A percentile compares a stretch with the other conserved stretches of the same genome.
Evolutionary conservation across 1,140 invertebrate genomes (phyloP).

Genomic region (Drosophila sp.): DNA sequence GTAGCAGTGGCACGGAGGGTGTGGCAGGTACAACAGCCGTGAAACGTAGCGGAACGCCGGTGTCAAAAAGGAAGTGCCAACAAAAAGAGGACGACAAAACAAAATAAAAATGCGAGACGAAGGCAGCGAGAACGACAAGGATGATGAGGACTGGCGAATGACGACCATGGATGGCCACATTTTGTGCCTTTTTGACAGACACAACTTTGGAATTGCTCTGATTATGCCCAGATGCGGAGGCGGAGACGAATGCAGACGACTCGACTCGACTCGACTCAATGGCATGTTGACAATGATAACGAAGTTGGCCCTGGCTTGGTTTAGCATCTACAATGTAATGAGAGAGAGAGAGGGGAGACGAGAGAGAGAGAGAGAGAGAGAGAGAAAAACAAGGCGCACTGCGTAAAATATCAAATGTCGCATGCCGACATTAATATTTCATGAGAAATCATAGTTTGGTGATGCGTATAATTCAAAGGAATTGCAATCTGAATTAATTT

Average conservation of each 20-base stretch:
- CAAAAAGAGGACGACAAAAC: slow-evolving; percentile 35
- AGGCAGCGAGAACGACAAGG: slow-evolving; percentile 22
- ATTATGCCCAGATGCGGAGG: slow-evolving; percentile 59
- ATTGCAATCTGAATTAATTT: slow-evolving; percentile 83
- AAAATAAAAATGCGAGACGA: slow-evolving; percentile 7
- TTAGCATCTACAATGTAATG: too few relatives aligned
- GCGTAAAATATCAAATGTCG: slow-evolving; percentile 77
- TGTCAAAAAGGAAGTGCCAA: slow-evolving; percentile 78
- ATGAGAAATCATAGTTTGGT: slow-evolving; percentile 83
- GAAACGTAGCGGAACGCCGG: slow-evolving; percentile 79
- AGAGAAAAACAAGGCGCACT: slow-evolving; percentile 58
- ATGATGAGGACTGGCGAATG: slow-evolving; percentile 9
- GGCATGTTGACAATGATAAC: slow-evolving; percentile 83
- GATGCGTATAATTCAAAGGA: slow-evolving; percentile 83
- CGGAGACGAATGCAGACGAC: slow-evolving; percentile 13
- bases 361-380: background rate
- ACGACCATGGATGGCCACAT: slow-evolving; percentile 60
- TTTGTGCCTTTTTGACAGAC: slow-evolving; percentile 79
- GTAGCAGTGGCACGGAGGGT: slow-evolving; percentile 16
- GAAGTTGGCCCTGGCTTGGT: slow-evolving; percentile 70
- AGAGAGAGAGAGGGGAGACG: background rate
- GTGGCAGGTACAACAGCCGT: slow-evolving; percentile 51
- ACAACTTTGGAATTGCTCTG: slow-evolving; percentile 79
- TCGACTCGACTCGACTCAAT: slow-evolving; percentile 59
- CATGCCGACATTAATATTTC: slow-evolving; percentile 81